These are phyloP conservation scores for Noctua pronuba DNA, from an alignment of 2,888 invertebrate species.

Conservation along the genomic window DNA sequence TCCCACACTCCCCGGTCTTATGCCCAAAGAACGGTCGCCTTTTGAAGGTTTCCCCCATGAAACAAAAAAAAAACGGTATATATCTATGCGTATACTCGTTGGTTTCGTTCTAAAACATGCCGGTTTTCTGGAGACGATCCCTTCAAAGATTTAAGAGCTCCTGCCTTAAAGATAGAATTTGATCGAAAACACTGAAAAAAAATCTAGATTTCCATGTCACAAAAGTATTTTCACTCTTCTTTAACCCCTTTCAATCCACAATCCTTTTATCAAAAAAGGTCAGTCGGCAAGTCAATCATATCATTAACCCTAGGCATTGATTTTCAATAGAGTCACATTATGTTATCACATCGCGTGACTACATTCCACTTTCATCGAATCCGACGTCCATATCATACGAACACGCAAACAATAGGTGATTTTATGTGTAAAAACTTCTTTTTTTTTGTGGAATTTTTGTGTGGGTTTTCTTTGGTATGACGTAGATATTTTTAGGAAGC, in stretches of 20 bases:
- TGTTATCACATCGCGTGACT: constrained; percentile 65
- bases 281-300: constrained; percentile 58
- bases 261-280: constrained; percentile 47
- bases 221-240: not conserved
- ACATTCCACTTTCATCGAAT: constrained; percentile 52
- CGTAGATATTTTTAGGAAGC: not conserved
- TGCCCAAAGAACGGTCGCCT: too few species aligned
- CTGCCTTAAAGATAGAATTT: not conserved
- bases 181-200: not conserved
- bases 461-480: not conserved
- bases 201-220: not conserved
- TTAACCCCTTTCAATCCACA: constrained; percentile 18
- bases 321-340: constrained; percentile 64
- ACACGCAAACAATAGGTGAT: constrained; percentile 62
- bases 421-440: constrained; percentile 53
- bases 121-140: not conserved
- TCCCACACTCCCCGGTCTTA: not conserved
- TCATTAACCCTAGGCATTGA: constrained; percentile 63
- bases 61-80: not conserved
- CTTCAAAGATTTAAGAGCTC: not conserved
- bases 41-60: too few species aligned
- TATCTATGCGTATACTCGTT: too few species aligned
- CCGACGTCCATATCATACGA: constrained; percentile 50
- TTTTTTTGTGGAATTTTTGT: constrained; percentile 9
- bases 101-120: too few species aligned